Conservation (phyloP, 1,140 invertebrate genomes). For the Listronotus oregonensis region DNA sequence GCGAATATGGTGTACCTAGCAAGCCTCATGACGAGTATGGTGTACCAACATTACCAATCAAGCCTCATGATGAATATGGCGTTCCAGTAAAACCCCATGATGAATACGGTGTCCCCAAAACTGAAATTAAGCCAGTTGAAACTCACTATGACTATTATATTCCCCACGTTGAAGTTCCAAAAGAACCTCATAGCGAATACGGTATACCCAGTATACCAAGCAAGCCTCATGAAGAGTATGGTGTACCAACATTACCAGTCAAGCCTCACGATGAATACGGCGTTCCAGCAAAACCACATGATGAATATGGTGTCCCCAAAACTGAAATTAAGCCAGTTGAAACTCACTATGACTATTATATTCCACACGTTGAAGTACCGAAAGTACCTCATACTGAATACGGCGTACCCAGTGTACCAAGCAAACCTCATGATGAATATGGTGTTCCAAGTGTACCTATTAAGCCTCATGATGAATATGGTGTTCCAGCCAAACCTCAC, state of each 20-base stretch:
- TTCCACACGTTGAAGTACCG: constrained; percentile 8
- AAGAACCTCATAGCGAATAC: constrained; percentile 1
- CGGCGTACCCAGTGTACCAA: constrained; percentile 9
- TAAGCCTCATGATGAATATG: background rate
- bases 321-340: background rate
- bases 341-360: constrained; percentile 12
- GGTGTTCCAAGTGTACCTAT: background rate
- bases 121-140: background rate
- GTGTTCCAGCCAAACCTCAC: background rate
- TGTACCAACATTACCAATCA: constrained; percentile 2
- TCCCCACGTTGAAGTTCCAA: background rate
- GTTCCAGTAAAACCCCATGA: constrained; percentile 17
- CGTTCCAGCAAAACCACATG: constrained; percentile 6
- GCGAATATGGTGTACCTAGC: constrained; percentile 1
- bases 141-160: background rate
- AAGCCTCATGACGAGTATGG: constrained; percentile 15
- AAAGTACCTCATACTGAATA: constrained; percentile 3
- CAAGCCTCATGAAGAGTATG: constrained; percentile 8
- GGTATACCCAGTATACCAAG: background rate
- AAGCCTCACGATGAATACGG: constrained; percentile 19
- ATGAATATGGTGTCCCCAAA: constrained; percentile 19
- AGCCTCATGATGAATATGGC: constrained; percentile 24
- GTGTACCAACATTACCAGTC: constrained; percentile 1
- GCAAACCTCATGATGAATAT: constrained; percentile 14
- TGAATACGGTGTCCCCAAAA: constrained; percentile 19